These are phyloP conservation scores for Eutolmus rufibarbis DNA, from an alignment of 2,888 invertebrate genomes.

Conservation along the genomic window DNA sequence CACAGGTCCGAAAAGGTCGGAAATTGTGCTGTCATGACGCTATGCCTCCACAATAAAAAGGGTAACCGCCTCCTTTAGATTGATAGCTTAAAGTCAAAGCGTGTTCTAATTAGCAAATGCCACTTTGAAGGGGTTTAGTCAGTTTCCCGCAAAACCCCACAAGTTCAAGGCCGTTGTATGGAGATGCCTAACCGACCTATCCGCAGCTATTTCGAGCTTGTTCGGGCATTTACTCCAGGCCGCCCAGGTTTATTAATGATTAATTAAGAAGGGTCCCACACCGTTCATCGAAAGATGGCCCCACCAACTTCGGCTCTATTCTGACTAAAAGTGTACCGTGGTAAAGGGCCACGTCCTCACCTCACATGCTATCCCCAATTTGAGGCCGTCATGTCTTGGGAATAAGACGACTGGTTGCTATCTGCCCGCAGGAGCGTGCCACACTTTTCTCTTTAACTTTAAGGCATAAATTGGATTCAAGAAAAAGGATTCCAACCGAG, in stretches of 20 bases:
- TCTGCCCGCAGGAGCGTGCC: not conserved
- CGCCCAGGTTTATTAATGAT: slow-evolving; percentile 31
- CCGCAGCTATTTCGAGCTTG: slow-evolving; percentile 6
- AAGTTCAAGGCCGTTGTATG: not conserved
- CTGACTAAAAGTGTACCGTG: not conserved
- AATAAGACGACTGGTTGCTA: not conserved
- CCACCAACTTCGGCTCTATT: not conserved
- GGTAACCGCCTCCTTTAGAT: not conserved
- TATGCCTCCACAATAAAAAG: not conserved
- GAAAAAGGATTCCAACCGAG: not conserved
- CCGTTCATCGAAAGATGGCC: not conserved
- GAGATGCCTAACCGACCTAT: not conserved
- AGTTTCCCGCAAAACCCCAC: not conserved
- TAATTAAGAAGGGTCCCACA: not conserved
- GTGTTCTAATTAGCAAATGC: not conserved
- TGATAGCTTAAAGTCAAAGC: not conserved
- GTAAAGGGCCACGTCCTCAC: not conserved
- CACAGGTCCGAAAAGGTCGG: not conserved
- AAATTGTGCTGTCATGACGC: not conserved
- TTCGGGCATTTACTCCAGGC: not conserved
- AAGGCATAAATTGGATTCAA: not conserved
- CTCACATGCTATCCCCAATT: not conserved
- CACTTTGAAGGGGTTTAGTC: not conserved
- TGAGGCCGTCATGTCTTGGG: not conserved
- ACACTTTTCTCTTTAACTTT: not conserved